phyloP scores from a whole-genome alignment of 1,140 invertebrate genomes.

The Magallana angulata region DNA sequence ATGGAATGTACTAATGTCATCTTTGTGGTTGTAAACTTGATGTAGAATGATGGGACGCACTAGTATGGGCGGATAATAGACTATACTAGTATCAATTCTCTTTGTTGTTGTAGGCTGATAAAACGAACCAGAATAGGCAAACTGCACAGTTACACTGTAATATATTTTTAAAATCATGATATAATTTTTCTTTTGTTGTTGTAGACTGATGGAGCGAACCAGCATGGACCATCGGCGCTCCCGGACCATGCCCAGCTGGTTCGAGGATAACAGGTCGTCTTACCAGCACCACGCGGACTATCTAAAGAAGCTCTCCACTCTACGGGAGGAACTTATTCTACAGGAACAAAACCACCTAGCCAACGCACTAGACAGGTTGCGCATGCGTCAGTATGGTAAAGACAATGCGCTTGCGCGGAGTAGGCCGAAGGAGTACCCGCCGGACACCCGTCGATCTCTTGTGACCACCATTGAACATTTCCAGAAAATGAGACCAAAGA shows the following conservation, averaged over 20 bases:
- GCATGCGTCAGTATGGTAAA: slow-evolving; percentile 53
- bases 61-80: too few relatives aligned
- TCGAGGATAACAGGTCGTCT: slow-evolving; percentile 56
- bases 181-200: background rate
- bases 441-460: slow-evolving; percentile 52
- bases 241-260: slow-evolving; percentile 57
- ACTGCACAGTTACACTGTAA: too few relatives aligned
- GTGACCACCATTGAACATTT: slow-evolving; percentile 72
- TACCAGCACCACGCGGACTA: slow-evolving; percentile 71
- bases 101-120: background rate
- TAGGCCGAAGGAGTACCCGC: slow-evolving; percentile 36
- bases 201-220: slow-evolving; percentile 70
- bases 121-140: too few relatives aligned
- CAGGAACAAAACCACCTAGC: slow-evolving; percentile 72
- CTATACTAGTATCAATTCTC: too few relatives aligned
- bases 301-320: slow-evolving; percentile 67
- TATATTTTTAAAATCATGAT: too few relatives aligned
- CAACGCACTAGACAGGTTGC: slow-evolving; percentile 70
- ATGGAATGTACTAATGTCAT: too few relatives aligned
- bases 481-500: slow-evolving; percentile 68
- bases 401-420: slow-evolving; percentile 23
- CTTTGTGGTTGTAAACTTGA: too few relatives aligned
- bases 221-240: slow-evolving; percentile 58
- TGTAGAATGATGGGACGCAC: too few relatives aligned
- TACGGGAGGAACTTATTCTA: slow-evolving; percentile 68